Conservation (phyloP, 1,140 invertebrate species). For the Hylaeus anthracinus region DNA sequence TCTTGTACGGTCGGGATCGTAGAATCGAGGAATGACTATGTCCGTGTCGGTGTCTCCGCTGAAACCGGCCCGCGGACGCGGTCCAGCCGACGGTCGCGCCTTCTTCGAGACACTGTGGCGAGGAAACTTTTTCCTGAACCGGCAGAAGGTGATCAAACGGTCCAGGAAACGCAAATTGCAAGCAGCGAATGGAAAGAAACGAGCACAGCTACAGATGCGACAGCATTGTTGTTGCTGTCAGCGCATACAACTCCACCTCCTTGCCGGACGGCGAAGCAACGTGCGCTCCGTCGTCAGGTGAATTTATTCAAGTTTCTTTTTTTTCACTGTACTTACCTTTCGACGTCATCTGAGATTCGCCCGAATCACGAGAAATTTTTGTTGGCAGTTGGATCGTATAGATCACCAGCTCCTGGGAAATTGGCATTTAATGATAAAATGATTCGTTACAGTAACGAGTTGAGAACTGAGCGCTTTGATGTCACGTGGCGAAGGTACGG, state of each 20-base stretch:
- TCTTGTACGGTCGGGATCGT: neutral
- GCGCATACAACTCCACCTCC: constrained; percentile 76
- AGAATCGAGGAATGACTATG: constrained; percentile 65
- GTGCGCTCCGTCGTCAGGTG: constrained; percentile 78
- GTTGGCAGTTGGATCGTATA: too few relatives aligned
- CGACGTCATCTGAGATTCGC: neutral
- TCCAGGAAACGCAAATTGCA: constrained; percentile 73
- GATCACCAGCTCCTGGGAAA: too few relatives aligned
- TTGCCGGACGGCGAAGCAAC: constrained; percentile 73
- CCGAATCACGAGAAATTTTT: neutral
- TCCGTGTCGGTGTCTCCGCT: constrained; percentile 55
- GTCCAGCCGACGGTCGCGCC: constrained; percentile 76
- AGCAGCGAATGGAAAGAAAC: constrained; percentile 59
- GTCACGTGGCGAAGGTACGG: neutral
- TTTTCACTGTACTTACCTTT: neutral
- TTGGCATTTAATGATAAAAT: too few relatives aligned
- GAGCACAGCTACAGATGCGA: constrained; percentile 58
- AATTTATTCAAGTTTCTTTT: constrained; percentile 39
- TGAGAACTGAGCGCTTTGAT: neutral
- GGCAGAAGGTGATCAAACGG: constrained; percentile 72
- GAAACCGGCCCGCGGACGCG: constrained; percentile 74
- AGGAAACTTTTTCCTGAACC: constrained; percentile 75
- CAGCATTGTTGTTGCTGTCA: constrained; percentile 79
- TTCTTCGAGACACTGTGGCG: constrained; percentile 77
- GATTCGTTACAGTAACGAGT: neutral